These are phyloP conservation scores for Leptopilina boulardi DNA, from an alignment of 1,140 invertebrate genomes.

Conservation along the genomic window DNA sequence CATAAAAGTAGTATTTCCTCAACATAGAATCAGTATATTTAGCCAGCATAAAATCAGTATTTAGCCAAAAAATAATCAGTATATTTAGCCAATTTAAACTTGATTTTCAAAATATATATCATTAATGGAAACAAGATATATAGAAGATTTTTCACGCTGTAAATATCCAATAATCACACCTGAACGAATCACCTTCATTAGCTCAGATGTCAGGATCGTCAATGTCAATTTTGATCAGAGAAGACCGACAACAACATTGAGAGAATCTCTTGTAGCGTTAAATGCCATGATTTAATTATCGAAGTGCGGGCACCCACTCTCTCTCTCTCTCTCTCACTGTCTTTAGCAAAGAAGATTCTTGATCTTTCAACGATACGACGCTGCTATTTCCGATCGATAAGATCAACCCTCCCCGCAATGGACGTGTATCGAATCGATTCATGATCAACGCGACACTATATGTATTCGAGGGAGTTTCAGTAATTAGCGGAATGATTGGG, in stretches of 20 bases:
- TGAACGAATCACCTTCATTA: not conserved
- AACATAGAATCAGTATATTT: too few relatives aligned
- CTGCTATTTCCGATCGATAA: slow-evolving; percentile 32
- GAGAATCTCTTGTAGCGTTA: not conserved
- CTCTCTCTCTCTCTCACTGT: too few relatives aligned
- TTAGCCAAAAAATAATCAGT: too few relatives aligned
- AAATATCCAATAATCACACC: not conserved
- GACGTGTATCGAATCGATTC: slow-evolving; percentile 29
- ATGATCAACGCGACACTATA: slow-evolving; percentile 21
- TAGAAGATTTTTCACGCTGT: too few relatives aligned
- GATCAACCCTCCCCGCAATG: slow-evolving; percentile 32
- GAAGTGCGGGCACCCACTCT: slow-evolving; percentile 4
- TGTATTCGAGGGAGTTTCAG: slow-evolving; percentile 14
- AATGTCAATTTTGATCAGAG: slow-evolving; percentile 3
- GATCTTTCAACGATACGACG: slow-evolving; percentile 23
- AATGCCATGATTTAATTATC: slow-evolving; percentile 42
- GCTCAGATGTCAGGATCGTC: not conserved
- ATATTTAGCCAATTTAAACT: too few relatives aligned
- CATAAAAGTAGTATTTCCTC: too few relatives aligned
- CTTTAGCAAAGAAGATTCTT: slow-evolving; percentile 21
- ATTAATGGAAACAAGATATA: too few relatives aligned
- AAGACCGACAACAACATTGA: slow-evolving; percentile 9
- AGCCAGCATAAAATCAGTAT: too few relatives aligned
- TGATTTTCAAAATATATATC: too few relatives aligned
- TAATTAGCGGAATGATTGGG: slow-evolving; percentile 39